Evolutionary conservation across 2,113 vertebrate species (phyloP).

Genomic region (Anarhynchus alexandrinus): DNA sequence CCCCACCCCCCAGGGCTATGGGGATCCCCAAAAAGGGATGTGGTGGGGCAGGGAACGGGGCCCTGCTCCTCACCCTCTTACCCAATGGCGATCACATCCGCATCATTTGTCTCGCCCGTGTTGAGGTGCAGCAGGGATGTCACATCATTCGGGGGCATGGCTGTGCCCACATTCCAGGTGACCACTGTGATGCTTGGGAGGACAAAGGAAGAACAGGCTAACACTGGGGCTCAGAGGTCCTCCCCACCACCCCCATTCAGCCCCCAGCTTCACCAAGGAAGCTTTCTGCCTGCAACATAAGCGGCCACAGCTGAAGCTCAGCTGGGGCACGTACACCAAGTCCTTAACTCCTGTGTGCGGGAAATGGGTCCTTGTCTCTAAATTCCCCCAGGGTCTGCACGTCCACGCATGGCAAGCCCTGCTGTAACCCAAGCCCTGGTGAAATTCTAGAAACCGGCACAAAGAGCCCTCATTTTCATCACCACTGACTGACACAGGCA

Average conservation of each 20-base stretch:
- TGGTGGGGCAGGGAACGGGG: accelerated
- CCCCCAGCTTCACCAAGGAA: background rate
- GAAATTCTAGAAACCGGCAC: background rate
- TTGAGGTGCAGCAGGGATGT: constrained; percentile 89
- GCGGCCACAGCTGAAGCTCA: background rate
- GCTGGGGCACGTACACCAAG: background rate
- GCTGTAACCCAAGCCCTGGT: background rate
- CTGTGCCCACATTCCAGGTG: constrained; percentile 95
- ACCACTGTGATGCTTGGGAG: constrained; percentile 88
- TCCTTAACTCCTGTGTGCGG: background rate
- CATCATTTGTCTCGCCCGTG: constrained; percentile 77
- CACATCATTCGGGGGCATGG: constrained; percentile 90
- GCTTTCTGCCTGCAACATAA: background rate
- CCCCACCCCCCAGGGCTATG: background rate
- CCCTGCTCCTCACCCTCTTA: constrained; percentile 68
- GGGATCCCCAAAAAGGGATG: background rate
- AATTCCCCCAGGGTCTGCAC: background rate
- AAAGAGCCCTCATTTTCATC: background rate
- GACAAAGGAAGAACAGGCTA: constrained; percentile 4
- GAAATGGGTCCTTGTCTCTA: background rate
- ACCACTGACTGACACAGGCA: background rate
- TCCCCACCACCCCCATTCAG: background rate
- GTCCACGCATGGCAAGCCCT: accelerated
- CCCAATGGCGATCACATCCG: constrained; percentile 95
- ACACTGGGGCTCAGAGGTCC: background rate